phyloP scores from a whole-genome alignment of 1,140 invertebrate species.

The Chironomus tepperi region DNA sequence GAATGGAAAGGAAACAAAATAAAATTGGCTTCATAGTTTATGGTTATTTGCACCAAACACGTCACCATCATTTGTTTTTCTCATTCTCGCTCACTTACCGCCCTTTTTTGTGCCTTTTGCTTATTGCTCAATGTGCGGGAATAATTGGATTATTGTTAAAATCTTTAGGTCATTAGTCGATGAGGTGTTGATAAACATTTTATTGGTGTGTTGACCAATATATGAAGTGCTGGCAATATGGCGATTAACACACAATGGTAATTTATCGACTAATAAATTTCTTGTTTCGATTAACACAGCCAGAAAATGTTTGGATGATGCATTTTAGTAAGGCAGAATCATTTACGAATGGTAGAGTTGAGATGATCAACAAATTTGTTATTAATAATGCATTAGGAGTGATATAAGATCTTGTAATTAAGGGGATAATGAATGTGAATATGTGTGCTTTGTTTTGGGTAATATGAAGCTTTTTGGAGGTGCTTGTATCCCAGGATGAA shows the following conservation, averaged over 20 bases:
- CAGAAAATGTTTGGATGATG: background rate
- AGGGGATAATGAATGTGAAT: no score
- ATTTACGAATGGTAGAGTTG: no score
- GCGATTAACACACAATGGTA: constrained; percentile 6
- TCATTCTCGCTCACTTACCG: background rate
- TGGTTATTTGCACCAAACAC: constrained; percentile 4
- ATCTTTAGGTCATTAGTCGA: constrained; percentile 6
- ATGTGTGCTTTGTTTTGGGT: no score
- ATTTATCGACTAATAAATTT: constrained; percentile 15
- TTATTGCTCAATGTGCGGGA: constrained; percentile 1
- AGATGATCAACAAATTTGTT: no score
- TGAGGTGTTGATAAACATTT: constrained; percentile 7
- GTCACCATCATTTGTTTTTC: background rate
- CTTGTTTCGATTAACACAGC: background rate
- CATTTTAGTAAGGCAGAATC: no score
- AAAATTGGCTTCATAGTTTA: constrained; percentile 20
- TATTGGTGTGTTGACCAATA: background rate
- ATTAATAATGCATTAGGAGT: no score
- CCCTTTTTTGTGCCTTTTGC: background rate
- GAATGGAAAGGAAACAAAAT: background rate
- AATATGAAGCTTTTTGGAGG: no score
- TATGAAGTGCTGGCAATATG: constrained; percentile 12
- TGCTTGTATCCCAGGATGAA: no score
- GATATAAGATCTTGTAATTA: no score
- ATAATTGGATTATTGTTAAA: constrained; percentile 10